Base-by-base conservation (phyloP, 2,113 vertebrate species). In the Thamnophis sirtalis region DNA sequence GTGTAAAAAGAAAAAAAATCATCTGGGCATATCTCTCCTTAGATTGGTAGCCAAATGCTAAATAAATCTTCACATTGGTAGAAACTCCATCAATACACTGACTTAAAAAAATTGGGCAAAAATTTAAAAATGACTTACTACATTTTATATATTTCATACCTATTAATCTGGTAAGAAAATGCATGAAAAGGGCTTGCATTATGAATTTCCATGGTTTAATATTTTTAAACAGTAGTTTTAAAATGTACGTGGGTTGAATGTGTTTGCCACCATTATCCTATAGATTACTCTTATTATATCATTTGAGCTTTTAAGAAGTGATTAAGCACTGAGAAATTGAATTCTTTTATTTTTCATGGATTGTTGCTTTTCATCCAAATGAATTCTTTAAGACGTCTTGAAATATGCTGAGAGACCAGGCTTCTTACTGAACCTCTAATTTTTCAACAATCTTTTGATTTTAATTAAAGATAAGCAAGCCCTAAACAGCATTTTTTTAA, bases 71-170 rank as follows among this genome's bases (percentile, higher is more conserved):
- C 92, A 93, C 94, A 84, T 93, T 92, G 90, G 88, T 89, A 96
- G 91, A 90, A 93, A 93, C 94, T 95, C 94, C 94, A 93, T 90
- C 89, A 94, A 86, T 93, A 95, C 90, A 26, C 86, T 94, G 93
- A 92, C 87, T 93, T 96, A 95, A 95, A 92, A 95, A 92, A 91
- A 92, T 43, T 87, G 28, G 63, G 13, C 28, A 73, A 33, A 73
- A 13, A 73, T 17, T 73, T 73, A 33, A 73, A 68, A 73, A 73
- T 73, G 63, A 73, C n/a, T 33, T 33, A 33, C 28, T 33, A 33
- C 13, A 73, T 33, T 11, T 73, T 73, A n/a, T 73, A 73, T 73
- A n/a, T n/a, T 68, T 68, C 28, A n/a, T n/a, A 68, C 4, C 28
- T 68, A 68, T 68, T n/a, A 73, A 33, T 73, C 63, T 73, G 28